phyloP scores from a whole-genome alignment of 2,888 invertebrate genomes.

The Acronicta alni region DNA sequence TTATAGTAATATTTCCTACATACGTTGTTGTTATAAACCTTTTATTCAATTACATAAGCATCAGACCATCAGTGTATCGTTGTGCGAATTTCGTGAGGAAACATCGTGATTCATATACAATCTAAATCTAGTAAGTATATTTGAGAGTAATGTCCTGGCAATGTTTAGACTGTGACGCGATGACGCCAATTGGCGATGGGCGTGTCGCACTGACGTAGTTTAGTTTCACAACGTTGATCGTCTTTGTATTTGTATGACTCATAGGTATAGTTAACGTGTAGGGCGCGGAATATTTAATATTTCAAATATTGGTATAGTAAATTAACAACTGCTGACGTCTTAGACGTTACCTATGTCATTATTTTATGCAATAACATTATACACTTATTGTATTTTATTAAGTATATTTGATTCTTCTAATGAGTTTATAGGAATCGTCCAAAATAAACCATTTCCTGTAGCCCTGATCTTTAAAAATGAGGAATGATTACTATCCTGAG shows the following conservation, averaged over 20 bases:
- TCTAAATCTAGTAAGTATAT: slow-evolving; percentile 29
- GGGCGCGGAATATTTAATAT: not conserved
- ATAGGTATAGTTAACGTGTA: not conserved
- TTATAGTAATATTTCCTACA: too few species aligned
- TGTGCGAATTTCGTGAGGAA: slow-evolving; percentile 23
- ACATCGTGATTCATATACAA: slow-evolving; percentile 32
- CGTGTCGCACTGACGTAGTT: slow-evolving; percentile 42
- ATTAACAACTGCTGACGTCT: not conserved
- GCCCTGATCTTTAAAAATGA: too few species aligned
- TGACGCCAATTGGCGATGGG: slow-evolving; percentile 34
- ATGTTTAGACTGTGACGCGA: slow-evolving; percentile 9
- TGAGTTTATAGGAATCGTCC: too few species aligned
- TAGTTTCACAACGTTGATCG: slow-evolving; percentile 9
- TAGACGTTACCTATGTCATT: not conserved
- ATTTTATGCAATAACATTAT: not conserved
- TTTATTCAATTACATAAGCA: slow-evolving; percentile 7
- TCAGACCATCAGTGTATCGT: not conserved
- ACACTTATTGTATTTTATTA: too few species aligned
- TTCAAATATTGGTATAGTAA: slow-evolving; percentile 1
- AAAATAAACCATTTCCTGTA: too few species aligned
- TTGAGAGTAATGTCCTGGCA: slow-evolving; percentile 46
- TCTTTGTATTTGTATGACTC: slow-evolving; percentile 12
- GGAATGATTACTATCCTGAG: too few species aligned
- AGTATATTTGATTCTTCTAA: too few species aligned
- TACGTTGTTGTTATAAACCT: too few species aligned